Evolutionary conservation across 2,113 vertebrate genomes (phyloP).

Genomic region (Otis tarda): DNA sequence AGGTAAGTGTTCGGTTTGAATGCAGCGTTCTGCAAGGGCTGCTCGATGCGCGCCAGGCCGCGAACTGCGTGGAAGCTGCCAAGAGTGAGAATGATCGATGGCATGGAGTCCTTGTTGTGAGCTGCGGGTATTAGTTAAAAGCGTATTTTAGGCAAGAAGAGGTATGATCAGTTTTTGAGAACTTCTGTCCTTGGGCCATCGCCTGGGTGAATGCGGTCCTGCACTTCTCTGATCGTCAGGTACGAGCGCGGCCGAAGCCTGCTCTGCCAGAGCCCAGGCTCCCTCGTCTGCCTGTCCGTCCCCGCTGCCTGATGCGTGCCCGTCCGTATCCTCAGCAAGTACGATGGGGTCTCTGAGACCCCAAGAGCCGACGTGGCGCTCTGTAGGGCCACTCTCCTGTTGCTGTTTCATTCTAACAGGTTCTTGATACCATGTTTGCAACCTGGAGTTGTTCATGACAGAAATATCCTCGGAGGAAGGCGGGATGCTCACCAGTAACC

Average conservation of each 20-base stretch:
- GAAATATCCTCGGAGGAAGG: fast-evolving
- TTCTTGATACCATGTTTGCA: background rate
- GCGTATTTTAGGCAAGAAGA: background rate
- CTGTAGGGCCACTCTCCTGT: background rate
- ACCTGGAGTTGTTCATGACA: background rate
- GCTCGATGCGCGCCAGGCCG: fast-evolving
- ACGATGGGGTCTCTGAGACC: fast-evolving
- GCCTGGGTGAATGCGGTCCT: background rate
- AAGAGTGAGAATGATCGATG: fast-evolving
- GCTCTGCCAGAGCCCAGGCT: background rate
- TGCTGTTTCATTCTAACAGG: background rate
- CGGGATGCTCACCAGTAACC: background rate
- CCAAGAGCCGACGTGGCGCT: background rate
- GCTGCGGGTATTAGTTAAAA: background rate
- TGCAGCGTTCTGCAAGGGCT: background rate
- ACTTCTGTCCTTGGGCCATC: background rate
- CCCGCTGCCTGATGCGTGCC: background rate
- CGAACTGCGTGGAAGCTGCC: background rate
- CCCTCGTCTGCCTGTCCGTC: background rate
- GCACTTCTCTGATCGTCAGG: background rate
- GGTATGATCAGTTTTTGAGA: background rate
- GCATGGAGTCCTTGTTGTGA: background rate
- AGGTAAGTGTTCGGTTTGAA: conserved; percentile 73
- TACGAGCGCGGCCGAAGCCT: background rate
- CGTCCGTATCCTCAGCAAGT: background rate